These are phyloP conservation scores for Hyperopisus bebe DNA, from an alignment of 2,113 vertebrate genomes.

Conservation along the genomic window DNA sequence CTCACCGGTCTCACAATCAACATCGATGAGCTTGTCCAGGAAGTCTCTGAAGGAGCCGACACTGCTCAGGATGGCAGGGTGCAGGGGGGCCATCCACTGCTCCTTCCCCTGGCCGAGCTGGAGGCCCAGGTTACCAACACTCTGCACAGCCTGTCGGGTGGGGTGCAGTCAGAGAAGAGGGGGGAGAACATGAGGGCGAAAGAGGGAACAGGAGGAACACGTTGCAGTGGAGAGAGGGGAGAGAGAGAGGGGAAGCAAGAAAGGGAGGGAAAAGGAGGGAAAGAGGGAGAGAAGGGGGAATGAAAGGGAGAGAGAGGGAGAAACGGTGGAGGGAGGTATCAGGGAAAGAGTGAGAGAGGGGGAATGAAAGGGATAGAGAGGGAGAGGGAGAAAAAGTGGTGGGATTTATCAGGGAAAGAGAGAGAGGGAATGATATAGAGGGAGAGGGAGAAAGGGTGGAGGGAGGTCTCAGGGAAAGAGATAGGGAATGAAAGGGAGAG, in stretches of 20 bases:
- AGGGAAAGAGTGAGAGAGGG: no score
- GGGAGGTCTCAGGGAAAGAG: no score
- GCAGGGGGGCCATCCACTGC: constrained; percentile 82
- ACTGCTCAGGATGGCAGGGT: constrained; percentile 73
- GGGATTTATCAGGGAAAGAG: no score
- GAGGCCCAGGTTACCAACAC: constrained; percentile 81
- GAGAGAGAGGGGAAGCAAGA: no score
- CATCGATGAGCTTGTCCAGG: constrained; percentile 72
- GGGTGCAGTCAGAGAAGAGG: constrained; percentile 21
- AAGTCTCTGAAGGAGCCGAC: constrained; percentile 70
- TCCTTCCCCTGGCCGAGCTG: constrained; percentile 87
- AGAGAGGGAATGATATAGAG: no score
- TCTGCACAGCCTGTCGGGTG: constrained; percentile 71
- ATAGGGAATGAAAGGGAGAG: no score
- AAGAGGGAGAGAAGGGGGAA: no score
- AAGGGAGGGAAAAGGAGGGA: not conserved
- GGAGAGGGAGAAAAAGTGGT: no score
- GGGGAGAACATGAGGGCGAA: constrained; percentile 1
- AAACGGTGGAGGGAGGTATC: no score
- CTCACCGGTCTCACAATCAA: constrained; percentile 66
- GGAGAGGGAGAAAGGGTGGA: no score
- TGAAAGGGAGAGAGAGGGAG: no score
- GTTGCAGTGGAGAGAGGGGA: not conserved
- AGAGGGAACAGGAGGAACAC: not conserved
- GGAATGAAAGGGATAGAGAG: no score